Percentiles rank a stretch among this genome's conserved stretches.
Evolutionary conservation across 2,888 invertebrate genomes (phyloP).

Genomic region (Lamproptera curius): DNA sequence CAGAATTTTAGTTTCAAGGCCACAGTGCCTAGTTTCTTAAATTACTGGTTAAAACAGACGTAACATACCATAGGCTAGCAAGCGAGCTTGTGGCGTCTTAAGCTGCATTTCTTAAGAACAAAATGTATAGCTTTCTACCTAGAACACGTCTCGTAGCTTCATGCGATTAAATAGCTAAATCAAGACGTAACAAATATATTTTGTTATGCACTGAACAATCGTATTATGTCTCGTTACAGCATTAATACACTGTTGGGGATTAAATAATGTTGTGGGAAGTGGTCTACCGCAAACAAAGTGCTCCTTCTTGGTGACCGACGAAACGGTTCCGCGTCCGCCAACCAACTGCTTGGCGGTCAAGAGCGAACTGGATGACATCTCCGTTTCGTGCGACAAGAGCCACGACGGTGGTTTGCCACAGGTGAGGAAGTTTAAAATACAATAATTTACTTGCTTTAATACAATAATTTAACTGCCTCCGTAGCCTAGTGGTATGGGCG

Average conservation of each 20-base stretch:
- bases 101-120: no score
- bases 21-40: no score
- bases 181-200: not conserved
- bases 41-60: no score
- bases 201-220: slow-evolving; percentile 12
- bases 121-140: no score
- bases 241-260: slow-evolving; percentile 61
- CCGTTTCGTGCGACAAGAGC: slow-evolving; percentile 53
- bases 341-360: slow-evolving; percentile 47
- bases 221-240: slow-evolving; percentile 26
- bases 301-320: slow-evolving; percentile 56
- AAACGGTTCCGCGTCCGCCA: slow-evolving; percentile 59
- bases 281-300: slow-evolving; percentile 47
- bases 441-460: no score
- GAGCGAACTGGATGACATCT: slow-evolving; percentile 40
- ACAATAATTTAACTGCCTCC: no score
- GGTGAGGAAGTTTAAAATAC: slow-evolving; percentile 34
- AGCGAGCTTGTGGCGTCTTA: no score
- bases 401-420: slow-evolving; percentile 64
- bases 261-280: slow-evolving; percentile 48
- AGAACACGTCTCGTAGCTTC: no score
- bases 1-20: no score
- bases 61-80: no score
- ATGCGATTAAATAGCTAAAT: slow-evolving; percentile 31
- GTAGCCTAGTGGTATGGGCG: no score